Base-by-base conservation (phyloP, 2,888 invertebrate genomes). In the Aromia moschata region DNA sequence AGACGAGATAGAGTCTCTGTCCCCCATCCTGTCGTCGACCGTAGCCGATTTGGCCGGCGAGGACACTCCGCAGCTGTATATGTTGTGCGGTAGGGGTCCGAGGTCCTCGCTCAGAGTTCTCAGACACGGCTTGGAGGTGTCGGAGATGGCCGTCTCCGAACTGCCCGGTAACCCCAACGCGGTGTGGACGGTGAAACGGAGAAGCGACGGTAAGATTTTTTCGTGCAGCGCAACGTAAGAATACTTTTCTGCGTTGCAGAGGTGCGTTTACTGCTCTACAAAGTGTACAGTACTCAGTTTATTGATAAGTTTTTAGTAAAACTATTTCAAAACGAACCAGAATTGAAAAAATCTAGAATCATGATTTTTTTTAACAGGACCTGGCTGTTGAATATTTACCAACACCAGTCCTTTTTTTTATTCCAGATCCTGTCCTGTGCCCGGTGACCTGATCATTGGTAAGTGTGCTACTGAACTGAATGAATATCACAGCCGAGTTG, bases 91-190 rank as follows among this genome's bases (percentile, higher is more conserved):
- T 0, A 84, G 98, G 62, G 98, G 99, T 0, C 93, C 99, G 0
- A 85, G 98, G 40, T 98, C 98, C 0, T 92, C 97, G 0, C 80
- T 99, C 40, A 85, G 96, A 74, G 96, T 98, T 0, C 82, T 99
- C 7, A 86, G 99, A 16, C 99, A 99, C 81, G 99, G 99, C 71
- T 84, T 99, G 47, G 99, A 98, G 85, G 98, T 99, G 1, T 94
- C 97, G 0, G 99, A 99, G 83, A 99, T 99, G 99, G 99, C 99
- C 58, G 98, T 99, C 1, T 98, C 98, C 16, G 99, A 99, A 81
- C 83, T 99, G 69, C 99, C 99, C n/a, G 98, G 98, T 77, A 98
- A 96, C 77, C 99, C 99, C 1, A 99, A 98, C 83, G 98, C 98
- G 73, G 99, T 99, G 1, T 99, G 99, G 99, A 99, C 99, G 20